Evolutionary conservation across 53 echinoderm and acorn worm species (phyloP), one percentile per base, ranked within the genome.

Genomic region (Stichopus horrens): DNA sequence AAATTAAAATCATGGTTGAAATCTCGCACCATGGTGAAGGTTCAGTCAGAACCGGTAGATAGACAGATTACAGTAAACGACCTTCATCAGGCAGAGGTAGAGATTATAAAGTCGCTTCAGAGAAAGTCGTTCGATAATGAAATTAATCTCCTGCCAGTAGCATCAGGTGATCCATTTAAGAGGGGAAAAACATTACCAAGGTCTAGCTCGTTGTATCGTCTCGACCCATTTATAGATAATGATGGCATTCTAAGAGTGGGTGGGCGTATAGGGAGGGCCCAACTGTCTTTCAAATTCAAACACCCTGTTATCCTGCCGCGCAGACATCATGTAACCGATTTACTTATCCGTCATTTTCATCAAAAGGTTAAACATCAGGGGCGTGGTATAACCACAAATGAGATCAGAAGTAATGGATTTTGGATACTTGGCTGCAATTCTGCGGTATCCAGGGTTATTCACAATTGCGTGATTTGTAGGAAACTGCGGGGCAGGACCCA

Each of bases 371-470:
- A 73, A 23, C 89, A 89, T 19, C 92, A 91, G 83, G 76, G 92
- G 58, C 85, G 83, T 8, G 83, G 84, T n/a, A 88, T 91, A 9
- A 88, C 88, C 54, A 60, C 77, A 21, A 91, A 88, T 23, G 83
- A 91, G 52, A 81, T 88, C 21, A 83, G 88, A 57, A 18, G 83
- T 11, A 14, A 58, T 22, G 86, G 92, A 2, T 89, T 53, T 9
- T 86, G 86, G 92, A 78, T 92, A n/a, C 76, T 92, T 55, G 89
- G 89, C 54, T 92, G 92, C 58, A 92, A 58, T 22, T 89, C 92
- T 4, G 5, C 57, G 0, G 57, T 82, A n/a, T 82, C 82, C 0
- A 55, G 82, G 3, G 5, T 6, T 82, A 89, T 89, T 21, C 22
- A 21, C 68, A 75, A 66, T 65, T 94, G 89, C 89, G 91, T 92